Conservation (phyloP, 2,888 invertebrate genomes). For the Oegoconia quadripuncta region DNA sequence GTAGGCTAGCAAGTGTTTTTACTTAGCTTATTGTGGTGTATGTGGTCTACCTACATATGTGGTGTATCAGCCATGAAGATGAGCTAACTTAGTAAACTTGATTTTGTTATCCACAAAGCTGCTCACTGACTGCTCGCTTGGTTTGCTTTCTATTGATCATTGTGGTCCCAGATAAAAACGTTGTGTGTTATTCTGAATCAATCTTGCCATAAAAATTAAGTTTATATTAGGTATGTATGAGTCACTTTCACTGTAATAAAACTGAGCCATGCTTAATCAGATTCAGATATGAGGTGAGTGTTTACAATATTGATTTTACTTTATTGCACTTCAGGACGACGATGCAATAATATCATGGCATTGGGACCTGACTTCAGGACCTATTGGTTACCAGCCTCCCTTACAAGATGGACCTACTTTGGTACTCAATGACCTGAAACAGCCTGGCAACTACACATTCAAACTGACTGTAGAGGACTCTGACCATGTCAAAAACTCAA, state of each 20-base stretch:
- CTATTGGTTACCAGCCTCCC: constrained; percentile 90
- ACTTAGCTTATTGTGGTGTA: too few species aligned
- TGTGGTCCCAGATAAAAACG: too few species aligned
- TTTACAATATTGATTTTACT: not conserved
- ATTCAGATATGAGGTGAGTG: not conserved
- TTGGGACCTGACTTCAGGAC: constrained; percentile 95
- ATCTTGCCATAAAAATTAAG: too few species aligned
- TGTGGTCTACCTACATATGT: too few species aligned
- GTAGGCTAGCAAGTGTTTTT: constrained; percentile 30
- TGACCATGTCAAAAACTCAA: constrained; percentile 91
- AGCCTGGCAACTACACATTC: constrained; percentile 94
- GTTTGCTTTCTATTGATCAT: too few species aligned
- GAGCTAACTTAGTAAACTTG: too few species aligned
- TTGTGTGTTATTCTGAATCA: too few species aligned
- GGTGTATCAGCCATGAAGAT: too few species aligned
- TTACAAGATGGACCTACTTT: constrained; percentile 89
- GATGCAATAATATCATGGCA: constrained; percentile 92
- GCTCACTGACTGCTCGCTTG: too few species aligned
- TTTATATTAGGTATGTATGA: too few species aligned
- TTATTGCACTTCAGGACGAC: constrained; percentile 80
- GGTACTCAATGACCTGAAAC: constrained; percentile 88
- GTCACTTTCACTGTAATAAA: too few species aligned
- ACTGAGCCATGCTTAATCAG: not conserved
- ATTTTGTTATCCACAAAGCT: too few species aligned
- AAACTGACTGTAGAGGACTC: constrained; percentile 95